Evolutionary conservation across 2,113 vertebrate species (phyloP).

Genomic region (Vicugna pacos): DNA sequence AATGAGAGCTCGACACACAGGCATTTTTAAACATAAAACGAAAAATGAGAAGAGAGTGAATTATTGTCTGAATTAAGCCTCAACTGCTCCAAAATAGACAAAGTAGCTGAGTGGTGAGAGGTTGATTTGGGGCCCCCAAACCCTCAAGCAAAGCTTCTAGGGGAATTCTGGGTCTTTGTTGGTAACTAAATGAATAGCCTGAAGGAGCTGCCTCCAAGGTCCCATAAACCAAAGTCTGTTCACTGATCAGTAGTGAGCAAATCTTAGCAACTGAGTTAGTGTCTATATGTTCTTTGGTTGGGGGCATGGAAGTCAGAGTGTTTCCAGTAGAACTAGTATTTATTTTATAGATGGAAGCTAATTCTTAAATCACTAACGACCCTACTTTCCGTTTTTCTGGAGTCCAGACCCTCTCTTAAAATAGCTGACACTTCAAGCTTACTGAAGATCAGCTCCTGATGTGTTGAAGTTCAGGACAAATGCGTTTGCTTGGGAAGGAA

Average conservation of each 20-base stretch:
- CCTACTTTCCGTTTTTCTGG: background rate
- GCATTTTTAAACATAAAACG: slow-evolving; percentile 22
- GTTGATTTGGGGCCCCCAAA: slow-evolving; percentile 40
- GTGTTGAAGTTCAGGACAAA: slow-evolving; percentile 3
- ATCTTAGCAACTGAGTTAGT: background rate
- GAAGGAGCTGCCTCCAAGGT: background rate
- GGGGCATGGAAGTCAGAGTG: background rate
- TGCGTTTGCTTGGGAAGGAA: slow-evolving; percentile 58
- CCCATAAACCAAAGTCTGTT: slow-evolving; percentile 16
- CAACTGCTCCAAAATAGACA: slow-evolving; percentile 5
- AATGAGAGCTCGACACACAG: background rate
- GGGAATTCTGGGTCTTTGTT: background rate
- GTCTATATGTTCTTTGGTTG: background rate
- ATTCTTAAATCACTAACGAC: background rate
- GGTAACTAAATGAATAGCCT: background rate
- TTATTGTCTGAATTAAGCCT: slow-evolving; percentile 48
- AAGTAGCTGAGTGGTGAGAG: background rate
- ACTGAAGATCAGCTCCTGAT: background rate
- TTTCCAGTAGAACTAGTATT: background rate
- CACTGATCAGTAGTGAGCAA: background rate
- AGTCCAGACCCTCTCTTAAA: slow-evolving; percentile 25
- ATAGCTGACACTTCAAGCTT: slow-evolving; percentile 36
- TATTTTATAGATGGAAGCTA: background rate
- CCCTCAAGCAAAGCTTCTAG: background rate
- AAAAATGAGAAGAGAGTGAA: slow-evolving; percentile 45